phyloP scores from a whole-genome alignment of 1,140 invertebrate species.

The Ridgeia piscesae region DNA sequence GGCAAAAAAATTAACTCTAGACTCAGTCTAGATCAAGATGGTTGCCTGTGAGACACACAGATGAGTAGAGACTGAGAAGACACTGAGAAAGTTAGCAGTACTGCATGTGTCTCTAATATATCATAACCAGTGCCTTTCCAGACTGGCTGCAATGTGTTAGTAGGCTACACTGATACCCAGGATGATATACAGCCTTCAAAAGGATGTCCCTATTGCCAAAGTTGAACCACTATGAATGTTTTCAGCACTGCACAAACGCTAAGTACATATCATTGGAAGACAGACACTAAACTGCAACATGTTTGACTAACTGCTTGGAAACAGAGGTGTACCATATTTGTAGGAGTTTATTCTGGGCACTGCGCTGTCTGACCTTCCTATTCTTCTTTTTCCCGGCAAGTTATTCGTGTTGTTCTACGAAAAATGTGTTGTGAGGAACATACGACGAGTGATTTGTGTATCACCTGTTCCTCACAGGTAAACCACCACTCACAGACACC shows the following conservation, averaged over 20 bases:
- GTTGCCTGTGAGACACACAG: neutral
- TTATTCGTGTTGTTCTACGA: neutral
- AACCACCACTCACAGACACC: neutral
- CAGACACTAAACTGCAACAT: neutral
- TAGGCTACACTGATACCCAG: neutral
- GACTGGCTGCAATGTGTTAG: neutral
- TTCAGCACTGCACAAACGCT: neutral
- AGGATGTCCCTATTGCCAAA: neutral
- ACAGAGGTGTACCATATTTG: neutral
- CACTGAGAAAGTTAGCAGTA: neutral
- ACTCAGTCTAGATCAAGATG: neutral
- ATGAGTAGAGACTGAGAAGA: neutral
- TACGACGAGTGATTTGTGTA: neutral
- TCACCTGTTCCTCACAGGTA: neutral
- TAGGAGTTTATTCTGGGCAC: neutral
- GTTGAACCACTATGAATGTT: neutral
- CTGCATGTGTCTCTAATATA: neutral
- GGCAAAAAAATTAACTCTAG: neutral
- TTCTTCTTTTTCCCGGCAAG: neutral
- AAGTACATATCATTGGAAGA: neutral
- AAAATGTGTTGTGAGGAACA: neutral
- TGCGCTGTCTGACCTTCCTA: neutral
- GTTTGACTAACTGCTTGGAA: neutral
- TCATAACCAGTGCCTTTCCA: neutral
- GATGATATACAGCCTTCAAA: neutral